Conservation (phyloP, 2,888 invertebrate genomes). For the Phengaris arion region DNA sequence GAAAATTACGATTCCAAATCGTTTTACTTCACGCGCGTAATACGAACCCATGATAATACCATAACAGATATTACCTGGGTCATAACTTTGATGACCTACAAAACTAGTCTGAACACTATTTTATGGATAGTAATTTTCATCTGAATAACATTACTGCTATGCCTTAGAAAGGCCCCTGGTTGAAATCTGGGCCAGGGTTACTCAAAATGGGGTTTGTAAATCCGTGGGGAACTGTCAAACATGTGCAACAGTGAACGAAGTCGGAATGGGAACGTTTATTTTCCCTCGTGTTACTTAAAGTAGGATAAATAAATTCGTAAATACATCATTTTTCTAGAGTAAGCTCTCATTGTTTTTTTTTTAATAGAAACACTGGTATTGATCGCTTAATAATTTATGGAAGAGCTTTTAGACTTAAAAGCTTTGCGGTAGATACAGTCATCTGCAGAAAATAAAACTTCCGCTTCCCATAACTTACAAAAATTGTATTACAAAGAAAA, state of each 20-base stretch:
- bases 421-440: no score
- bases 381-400: no score
- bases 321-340: no score
- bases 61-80: slow-evolving; percentile 10
- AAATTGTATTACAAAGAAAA: no score
- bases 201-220: not conserved
- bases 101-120: not conserved
- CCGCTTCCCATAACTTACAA: no score
- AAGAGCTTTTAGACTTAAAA: no score
- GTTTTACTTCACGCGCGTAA: not conserved
- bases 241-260: not conserved
- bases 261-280: not conserved
- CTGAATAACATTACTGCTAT: not conserved
- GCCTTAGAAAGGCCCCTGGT: not conserved
- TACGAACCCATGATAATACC: slow-evolving; percentile 3
- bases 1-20: not conserved
- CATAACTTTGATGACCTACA: slow-evolving; percentile 10
- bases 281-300: not conserved
- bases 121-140: slow-evolving; percentile 16
- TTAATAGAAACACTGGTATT: no score
- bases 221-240: not conserved
- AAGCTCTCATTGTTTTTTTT: no score
- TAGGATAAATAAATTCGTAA: no score
- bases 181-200: slow-evolving; percentile 9
- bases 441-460: no score